These are phyloP conservation scores for Hypotaenidia okinawae DNA, from an alignment of 2,797 vertebrate species.

Conservation along the genomic window DNA sequence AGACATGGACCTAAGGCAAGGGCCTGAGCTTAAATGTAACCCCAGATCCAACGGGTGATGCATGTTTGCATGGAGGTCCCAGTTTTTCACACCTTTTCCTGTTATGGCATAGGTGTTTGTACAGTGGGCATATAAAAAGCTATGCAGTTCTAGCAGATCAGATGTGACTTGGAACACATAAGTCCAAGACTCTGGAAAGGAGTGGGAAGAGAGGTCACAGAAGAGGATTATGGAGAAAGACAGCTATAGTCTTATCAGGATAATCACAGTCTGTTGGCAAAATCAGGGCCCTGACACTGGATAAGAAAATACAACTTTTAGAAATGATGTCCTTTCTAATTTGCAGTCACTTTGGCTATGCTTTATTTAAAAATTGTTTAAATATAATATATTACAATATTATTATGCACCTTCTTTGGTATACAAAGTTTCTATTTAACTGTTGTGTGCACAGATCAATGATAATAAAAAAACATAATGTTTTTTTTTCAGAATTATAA, in stretches of 20 bases:
- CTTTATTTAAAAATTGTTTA: not conserved
- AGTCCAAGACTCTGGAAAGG: not conserved
- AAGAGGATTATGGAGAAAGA: not conserved
- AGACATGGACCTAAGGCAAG: not conserved
- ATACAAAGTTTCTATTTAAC: not conserved
- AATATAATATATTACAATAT: not conserved
- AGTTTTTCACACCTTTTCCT: not conserved
- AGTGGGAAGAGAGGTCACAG: not conserved
- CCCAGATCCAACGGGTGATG: rapidly evolving
- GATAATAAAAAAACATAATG: not conserved
- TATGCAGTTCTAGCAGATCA: not conserved
- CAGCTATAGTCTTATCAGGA: not conserved
- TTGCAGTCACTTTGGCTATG: not conserved
- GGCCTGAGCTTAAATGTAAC: not conserved
- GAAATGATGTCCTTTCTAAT: not conserved
- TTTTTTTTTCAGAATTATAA: not conserved
- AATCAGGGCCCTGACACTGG: not conserved
- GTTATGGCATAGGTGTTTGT: not conserved
- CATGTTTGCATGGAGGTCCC: not conserved
- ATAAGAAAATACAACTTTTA: not conserved
- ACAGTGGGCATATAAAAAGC: not conserved
- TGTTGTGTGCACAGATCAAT: not conserved
- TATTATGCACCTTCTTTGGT: not conserved
- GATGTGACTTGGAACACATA: not conserved
- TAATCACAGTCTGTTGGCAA: not conserved